phyloP scores from a whole-genome alignment of 2,797 vertebrate species.

The Anguilla megastoma region DNA sequence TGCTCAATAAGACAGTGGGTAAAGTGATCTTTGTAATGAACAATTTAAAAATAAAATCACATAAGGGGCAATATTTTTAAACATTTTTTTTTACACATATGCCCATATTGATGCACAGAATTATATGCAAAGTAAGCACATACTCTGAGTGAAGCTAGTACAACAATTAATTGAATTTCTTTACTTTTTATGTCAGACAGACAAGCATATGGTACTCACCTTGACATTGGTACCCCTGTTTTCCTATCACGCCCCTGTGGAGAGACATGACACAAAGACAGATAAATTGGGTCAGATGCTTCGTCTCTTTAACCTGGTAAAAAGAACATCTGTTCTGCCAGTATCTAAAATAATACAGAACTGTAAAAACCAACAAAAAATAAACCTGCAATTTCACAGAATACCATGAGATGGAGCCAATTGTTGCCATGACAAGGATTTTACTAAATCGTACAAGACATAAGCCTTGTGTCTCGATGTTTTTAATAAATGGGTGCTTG shows the following conservation, averaged over 20 bases:
- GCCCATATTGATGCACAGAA: background rate
- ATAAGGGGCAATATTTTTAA: background rate
- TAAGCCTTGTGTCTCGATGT: background rate
- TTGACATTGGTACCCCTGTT: conserved; percentile 97
- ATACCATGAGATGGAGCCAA: background rate
- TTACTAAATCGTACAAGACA: background rate
- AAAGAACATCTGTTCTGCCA: background rate
- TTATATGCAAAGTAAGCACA: background rate
- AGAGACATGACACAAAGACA: conserved; percentile 20
- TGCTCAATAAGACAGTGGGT: background rate
- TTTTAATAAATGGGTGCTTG: background rate
- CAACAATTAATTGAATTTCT: background rate
- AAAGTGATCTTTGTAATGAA: background rate
- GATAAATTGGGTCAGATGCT: background rate
- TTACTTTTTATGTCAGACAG: background rate
- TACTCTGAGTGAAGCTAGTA: background rate
- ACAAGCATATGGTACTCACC: conserved; percentile 69
- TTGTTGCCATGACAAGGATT: background rate
- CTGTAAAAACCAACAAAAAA: background rate
- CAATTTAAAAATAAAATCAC: background rate
- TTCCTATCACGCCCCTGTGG: conserved; percentile 92
- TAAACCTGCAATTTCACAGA: background rate
- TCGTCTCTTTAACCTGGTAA: background rate
- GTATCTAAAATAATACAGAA: background rate
- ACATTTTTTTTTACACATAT: background rate